These are phyloP conservation scores for Taurulus bubalis DNA, from an alignment of 2,113 vertebrate genomes.

Conservation along the genomic window DNA sequence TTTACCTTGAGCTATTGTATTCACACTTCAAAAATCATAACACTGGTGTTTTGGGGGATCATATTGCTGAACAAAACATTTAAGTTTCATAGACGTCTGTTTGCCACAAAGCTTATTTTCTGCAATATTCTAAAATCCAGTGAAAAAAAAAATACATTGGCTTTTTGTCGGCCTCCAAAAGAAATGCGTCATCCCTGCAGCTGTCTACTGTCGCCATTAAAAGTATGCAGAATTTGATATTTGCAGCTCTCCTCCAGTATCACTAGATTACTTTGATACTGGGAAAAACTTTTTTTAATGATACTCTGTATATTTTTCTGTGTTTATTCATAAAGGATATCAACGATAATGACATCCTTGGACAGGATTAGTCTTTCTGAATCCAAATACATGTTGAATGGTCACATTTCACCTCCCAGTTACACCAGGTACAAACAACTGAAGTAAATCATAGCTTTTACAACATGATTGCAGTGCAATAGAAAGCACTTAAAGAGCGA, in stretches of 20 bases:
- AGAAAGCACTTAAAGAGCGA: background rate
- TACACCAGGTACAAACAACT: background rate
- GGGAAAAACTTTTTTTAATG: background rate
- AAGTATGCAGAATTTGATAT: background rate
- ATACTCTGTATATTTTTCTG: background rate
- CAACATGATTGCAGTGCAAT: background rate
- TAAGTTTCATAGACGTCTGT: no score
- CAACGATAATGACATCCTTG: background rate
- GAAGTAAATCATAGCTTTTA: background rate
- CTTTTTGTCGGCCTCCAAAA: no score
- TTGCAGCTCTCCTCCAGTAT: background rate
- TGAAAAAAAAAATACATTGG: no score
- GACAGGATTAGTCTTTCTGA: background rate
- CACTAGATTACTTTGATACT: background rate
- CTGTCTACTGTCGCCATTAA: background rate
- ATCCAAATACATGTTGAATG: background rate
- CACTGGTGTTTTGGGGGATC: no score
- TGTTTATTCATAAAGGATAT: background rate
- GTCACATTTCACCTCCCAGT: background rate
- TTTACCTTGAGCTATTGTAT: no score
- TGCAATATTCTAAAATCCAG: no score
- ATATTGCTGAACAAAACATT: no score
- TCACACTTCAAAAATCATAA: no score
- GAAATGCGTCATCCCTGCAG: no score
- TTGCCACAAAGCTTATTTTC: no score